These are phyloP conservation scores for Panzeria rudis DNA, from an alignment of 2,888 invertebrate genomes.

Conservation along the genomic window DNA sequence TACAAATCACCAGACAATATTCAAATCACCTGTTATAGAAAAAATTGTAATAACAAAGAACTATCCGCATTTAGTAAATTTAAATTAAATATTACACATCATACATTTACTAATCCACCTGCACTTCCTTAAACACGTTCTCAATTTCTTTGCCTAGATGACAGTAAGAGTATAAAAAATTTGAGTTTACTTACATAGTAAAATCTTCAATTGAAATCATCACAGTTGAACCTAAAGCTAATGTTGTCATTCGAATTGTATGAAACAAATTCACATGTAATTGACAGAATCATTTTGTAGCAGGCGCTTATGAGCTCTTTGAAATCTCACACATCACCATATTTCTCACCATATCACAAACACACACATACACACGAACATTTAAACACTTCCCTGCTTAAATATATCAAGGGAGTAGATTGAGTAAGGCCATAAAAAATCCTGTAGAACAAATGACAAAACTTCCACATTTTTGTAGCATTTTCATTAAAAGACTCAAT, in stretches of 20 bases:
- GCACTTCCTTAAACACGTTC: background rate
- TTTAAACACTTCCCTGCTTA: background rate
- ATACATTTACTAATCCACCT: background rate
- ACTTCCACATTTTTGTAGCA: slow-evolving; percentile 26
- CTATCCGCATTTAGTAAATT: too few species aligned
- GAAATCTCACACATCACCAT: slow-evolving; percentile 34
- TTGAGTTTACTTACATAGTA: background rate
- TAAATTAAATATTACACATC: background rate
- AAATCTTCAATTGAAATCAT: slow-evolving; percentile 26
- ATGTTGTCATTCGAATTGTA: slow-evolving; percentile 54
- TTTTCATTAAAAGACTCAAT: slow-evolving; percentile 54
- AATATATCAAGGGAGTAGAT: background rate
- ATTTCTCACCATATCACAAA: background rate
- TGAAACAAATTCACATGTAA: slow-evolving; percentile 59
- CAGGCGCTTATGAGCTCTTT: slow-evolving; percentile 60
- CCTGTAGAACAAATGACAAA: slow-evolving; percentile 32
- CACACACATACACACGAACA: background rate
- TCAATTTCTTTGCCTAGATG: slow-evolving; percentile 5
- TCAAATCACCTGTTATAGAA: too few species aligned
- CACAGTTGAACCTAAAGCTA: slow-evolving; percentile 40
- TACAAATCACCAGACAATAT: too few species aligned
- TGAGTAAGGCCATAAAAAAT: background rate
- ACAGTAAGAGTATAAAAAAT: background rate
- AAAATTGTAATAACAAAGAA: too few species aligned
- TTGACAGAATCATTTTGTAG: slow-evolving; percentile 60